Evolutionary conservation across 2,888 invertebrate species (phyloP).

Genomic region (Tigriopus californicus): DNA sequence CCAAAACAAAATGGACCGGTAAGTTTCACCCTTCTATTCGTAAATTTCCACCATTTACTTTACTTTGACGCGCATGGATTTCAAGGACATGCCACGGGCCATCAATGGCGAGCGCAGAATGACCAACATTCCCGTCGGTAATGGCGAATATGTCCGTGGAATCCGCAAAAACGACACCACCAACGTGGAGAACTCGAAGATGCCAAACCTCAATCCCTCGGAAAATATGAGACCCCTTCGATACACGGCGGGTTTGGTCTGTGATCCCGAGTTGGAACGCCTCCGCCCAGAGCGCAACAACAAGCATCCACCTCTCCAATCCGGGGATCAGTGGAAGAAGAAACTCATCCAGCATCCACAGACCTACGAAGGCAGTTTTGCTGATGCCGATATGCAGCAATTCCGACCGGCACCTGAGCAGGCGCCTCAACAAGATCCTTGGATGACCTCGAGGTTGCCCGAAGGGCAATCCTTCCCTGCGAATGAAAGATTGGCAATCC

Average conservation of each 20-base stretch:
- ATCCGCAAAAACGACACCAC: background rate
- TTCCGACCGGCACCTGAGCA: constrained; percentile 11
- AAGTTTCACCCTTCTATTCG: background rate
- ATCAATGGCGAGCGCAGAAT: background rate
- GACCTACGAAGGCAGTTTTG: constrained; percentile 10
- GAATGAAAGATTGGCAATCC: background rate
- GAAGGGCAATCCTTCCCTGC: background rate
- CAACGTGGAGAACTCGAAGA: no score
- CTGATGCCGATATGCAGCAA: constrained; percentile 12
- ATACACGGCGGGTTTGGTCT: constrained; percentile 11
- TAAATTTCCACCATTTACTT: background rate
- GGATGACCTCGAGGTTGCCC: background rate
- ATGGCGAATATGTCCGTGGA: constrained; percentile 4
- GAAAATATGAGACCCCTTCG: constrained; percentile 1
- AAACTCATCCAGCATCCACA: constrained; percentile 9
- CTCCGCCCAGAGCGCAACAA: constrained; percentile 5
- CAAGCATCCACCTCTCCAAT: constrained; percentile 8
- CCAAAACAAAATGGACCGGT: background rate
- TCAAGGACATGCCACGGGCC: constrained; percentile 13
- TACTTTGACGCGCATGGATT: background rate
- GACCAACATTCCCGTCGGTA: constrained; percentile 10
- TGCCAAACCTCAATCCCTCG: background rate
- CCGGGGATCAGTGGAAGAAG: constrained; percentile 12
- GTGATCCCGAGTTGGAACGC: constrained; percentile 11
- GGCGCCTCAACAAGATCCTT: constrained; percentile 1